A percentile compares a stretch with the other conserved stretches of the same genome.
Conservation (phyloP, 37 sponge, comb jelly and placozoan species). For the Lycopodina hypogea region DNA sequence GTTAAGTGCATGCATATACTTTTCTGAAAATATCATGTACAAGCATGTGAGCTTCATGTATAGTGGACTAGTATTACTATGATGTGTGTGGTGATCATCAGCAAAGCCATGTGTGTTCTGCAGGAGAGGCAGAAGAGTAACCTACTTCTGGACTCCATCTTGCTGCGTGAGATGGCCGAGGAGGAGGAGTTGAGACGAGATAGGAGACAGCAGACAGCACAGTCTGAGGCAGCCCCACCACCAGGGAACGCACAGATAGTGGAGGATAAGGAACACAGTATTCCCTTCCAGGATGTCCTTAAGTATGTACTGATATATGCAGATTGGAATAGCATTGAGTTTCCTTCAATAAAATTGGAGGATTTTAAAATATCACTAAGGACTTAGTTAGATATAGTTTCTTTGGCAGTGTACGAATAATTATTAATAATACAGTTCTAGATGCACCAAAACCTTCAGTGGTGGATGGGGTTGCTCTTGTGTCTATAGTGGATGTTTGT, state of each 20-base stretch:
- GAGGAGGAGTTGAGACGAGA: conserved; percentile 58
- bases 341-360: too few relatives aligned
- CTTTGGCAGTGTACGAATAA: too few relatives aligned
- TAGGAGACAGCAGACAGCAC: neutral
- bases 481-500: neutral
- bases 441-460: too few relatives aligned
- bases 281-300: conserved; percentile 42
- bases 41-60: neutral
- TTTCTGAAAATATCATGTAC: neutral
- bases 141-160: conserved; percentile 32
- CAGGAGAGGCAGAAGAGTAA: conserved; percentile 41
- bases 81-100: too few relatives aligned
- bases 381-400: too few relatives aligned
- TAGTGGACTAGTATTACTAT: neutral
- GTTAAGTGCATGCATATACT: neutral
- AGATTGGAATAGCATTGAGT: too few relatives aligned
- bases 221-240: neutral
- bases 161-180: conserved; percentile 65
- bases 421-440: too few relatives aligned
- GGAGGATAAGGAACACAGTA: conserved; percentile 1
- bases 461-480: neutral
- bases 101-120: neutral
- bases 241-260: neutral
- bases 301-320: conserved; percentile 25
- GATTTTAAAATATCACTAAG: neutral